Conservation (phyloP, 1,140 invertebrate species). For the Trachelipus rathkii region DNA sequence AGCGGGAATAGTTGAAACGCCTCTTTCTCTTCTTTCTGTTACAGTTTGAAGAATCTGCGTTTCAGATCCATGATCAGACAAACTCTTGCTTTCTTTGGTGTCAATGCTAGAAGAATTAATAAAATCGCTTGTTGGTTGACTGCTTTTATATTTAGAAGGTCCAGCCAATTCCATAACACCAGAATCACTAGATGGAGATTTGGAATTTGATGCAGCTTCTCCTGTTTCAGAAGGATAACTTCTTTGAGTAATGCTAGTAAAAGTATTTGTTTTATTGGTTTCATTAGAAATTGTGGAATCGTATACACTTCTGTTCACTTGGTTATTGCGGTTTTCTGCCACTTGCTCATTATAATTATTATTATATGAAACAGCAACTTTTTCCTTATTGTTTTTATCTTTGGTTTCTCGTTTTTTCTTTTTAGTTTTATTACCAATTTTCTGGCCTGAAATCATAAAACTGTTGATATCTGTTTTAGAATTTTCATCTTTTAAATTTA, state of each 20-base stretch:
- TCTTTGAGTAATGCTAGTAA: not conserved
- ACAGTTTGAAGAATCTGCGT: not conserved
- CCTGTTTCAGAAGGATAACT: not conserved
- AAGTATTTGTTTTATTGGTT: no score
- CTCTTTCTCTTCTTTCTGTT: not conserved
- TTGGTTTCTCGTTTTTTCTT: no score
- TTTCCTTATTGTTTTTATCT: no score
- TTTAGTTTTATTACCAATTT: no score
- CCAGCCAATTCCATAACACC: slow-evolving; percentile 2
- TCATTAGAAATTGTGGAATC: no score
- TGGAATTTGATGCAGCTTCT: not conserved
- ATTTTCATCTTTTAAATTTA: no score
- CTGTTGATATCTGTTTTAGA: no score
- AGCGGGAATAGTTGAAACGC: not conserved
- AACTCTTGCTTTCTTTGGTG: not conserved
- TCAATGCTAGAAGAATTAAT: not conserved
- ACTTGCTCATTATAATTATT: no score
- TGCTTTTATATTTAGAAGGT: not conserved
- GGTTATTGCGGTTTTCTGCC: no score
- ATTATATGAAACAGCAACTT: no score
- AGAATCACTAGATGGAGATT: not conserved
- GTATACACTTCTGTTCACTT: no score
- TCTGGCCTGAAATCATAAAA: no score
- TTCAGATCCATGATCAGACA: not conserved
- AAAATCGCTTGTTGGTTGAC: not conserved